phyloP scores from a whole-genome alignment of 1,140 invertebrate genomes.

The Episyrphus balteatus region DNA sequence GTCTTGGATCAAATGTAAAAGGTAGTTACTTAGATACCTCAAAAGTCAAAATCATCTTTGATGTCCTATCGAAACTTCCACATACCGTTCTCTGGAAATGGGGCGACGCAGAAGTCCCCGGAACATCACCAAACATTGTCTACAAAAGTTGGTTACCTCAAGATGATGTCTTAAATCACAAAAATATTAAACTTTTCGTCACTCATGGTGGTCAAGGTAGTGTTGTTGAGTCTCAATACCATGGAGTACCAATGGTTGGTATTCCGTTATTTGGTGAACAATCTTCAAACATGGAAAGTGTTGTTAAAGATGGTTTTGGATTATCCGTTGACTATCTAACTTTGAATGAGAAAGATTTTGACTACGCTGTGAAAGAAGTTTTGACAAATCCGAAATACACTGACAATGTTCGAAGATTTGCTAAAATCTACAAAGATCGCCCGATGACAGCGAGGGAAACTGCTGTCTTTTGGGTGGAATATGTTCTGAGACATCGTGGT shows the following conservation, averaged over 20 bases:
- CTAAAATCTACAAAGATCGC: neutral
- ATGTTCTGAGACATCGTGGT: slow-evolving; percentile 24
- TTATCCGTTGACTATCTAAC: neutral
- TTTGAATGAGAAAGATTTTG: slow-evolving; percentile 1
- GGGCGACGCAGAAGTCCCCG: slow-evolving; percentile 12
- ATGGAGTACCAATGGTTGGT: slow-evolving; percentile 37
- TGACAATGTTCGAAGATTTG: slow-evolving; percentile 10
- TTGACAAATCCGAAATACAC: slow-evolving; percentile 3
- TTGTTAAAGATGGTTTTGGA: neutral
- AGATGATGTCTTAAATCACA: slow-evolving; percentile 37
- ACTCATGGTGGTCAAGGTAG: slow-evolving; percentile 41
- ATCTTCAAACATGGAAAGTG: neutral
- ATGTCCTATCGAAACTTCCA: slow-evolving; percentile 38
- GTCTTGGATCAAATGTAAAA: slow-evolving; percentile 40
- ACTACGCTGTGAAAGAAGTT: neutral
- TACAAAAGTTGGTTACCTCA: slow-evolving; percentile 46
- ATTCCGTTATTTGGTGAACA: slow-evolving; percentile 30
- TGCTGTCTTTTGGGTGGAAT: slow-evolving; percentile 4
- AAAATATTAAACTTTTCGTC: slow-evolving; percentile 36
- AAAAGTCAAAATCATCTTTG: slow-evolving; percentile 26
- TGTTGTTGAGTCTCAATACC: slow-evolving; percentile 34
- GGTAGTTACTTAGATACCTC: slow-evolving; percentile 29
- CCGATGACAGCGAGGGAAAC: slow-evolving; percentile 1
- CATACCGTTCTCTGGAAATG: slow-evolving; percentile 41
- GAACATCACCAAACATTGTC: slow-evolving; percentile 41